A percentile compares a stretch with the other conserved stretches of the same genome.
Conservation (phyloP, 1,140 invertebrate species). For the Trinorchestia longiramus region DNA sequence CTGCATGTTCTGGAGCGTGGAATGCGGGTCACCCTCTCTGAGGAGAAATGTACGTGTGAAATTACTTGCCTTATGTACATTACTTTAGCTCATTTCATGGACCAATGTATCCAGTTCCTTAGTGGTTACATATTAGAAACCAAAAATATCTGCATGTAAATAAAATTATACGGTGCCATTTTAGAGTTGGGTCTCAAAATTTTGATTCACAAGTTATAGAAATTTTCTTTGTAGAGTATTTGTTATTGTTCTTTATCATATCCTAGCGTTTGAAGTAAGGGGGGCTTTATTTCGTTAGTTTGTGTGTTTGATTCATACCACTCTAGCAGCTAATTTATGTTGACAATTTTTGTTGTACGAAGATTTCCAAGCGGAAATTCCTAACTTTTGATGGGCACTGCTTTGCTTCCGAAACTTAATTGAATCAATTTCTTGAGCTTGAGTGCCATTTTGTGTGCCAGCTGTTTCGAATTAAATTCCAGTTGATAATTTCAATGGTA, state of each 20-base stretch:
- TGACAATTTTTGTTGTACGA: background rate
- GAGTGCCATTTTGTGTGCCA: background rate
- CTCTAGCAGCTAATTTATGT: background rate
- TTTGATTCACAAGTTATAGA: background rate
- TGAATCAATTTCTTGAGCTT: background rate
- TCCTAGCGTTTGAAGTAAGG: background rate
- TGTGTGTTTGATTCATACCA: background rate
- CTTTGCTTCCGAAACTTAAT: background rate
- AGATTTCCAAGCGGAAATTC: background rate
- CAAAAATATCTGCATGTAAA: conserved; percentile 32
- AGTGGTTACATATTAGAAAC: conserved; percentile 28
- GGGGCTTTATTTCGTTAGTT: background rate
- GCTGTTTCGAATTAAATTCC: background rate
- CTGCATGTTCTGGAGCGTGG: background rate
- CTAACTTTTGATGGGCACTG: background rate
- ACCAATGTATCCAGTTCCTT: conserved; percentile 49
- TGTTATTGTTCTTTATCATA: background rate
- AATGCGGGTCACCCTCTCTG: conserved; percentile 2
- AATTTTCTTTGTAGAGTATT: background rate
- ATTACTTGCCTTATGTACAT: conserved; percentile 54
- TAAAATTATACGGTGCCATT: conserved; percentile 13
- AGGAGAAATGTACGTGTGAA: conserved; percentile 39
- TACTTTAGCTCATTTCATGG: conserved; percentile 55
- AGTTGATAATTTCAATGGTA: background rate
- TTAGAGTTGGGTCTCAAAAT: background rate